Conservation (phyloP, 1,140 invertebrate genomes). For the Cherax destructor region DNA sequence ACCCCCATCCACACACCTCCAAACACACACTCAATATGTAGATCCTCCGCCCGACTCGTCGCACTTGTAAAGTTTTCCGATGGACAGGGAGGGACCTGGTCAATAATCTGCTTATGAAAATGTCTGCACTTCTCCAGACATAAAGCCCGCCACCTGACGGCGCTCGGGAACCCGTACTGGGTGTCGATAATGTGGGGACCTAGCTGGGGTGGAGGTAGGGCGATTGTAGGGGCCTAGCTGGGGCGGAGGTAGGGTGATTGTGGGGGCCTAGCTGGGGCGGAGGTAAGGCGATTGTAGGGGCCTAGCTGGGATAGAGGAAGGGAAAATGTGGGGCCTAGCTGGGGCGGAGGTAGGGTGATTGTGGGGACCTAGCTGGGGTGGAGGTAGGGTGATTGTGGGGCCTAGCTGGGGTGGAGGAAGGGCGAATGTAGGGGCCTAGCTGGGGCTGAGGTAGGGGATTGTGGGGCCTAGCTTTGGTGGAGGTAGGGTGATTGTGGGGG, state of each 20-base stretch:
- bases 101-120: constrained; percentile 17
- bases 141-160: not conserved
- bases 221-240: not conserved
- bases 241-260: not conserved
- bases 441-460: too few relatives aligned
- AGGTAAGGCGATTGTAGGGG: too few relatives aligned
- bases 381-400: too few relatives aligned
- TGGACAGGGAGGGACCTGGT: not conserved
- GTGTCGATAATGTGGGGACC: not conserved
- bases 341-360: too few relatives aligned
- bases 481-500: too few relatives aligned
- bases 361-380: too few relatives aligned
- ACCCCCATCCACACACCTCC: not conserved
- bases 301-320: too few relatives aligned
- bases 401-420: too few relatives aligned
- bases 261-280: too few relatives aligned
- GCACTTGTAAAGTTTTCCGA: constrained; percentile 8
- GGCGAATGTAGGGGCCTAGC: too few relatives aligned
- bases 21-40: not conserved
- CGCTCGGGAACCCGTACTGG: not conserved
- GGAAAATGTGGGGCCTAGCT: too few relatives aligned
- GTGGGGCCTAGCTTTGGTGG: too few relatives aligned
- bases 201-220: not conserved
- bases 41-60: not conserved
- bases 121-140: constrained; percentile 9